Base-by-base conservation (phyloP, 2,113 vertebrate species). In the Sinocyclocheilus anshuiensis region DNA sequence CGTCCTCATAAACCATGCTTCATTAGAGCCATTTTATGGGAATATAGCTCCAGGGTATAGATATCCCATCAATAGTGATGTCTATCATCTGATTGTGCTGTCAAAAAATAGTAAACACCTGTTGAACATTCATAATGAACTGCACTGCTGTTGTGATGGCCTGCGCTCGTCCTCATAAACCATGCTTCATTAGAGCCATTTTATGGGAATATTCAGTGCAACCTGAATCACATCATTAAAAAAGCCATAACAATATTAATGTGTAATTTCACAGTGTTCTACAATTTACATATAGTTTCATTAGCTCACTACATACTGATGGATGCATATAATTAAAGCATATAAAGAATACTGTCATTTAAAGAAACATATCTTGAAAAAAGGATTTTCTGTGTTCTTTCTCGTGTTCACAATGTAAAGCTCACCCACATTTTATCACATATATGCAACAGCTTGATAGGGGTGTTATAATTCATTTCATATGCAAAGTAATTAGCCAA, bases 51-150 rank as follows among this genome's bases (percentile, higher is more conserved):
- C 79, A 71, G 24, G 80, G 10, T 71, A 29, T 67, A 82, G 63
- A 82, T 82, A 67, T 53, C 45, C 80, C 80, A 82, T 82, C 80
- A 71, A 71, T 82, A 53, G 24, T 15, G 80, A 71, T 71, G 63
- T 82, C 63, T 53, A 71, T 82, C 61, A 18, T 48, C 42, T 16
- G 61, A 81, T 67, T 81, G 39, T 81, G 61, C 79, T 29, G 39
- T 45, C 39, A 7, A 55, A 77, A 29, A 81, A 81, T 65, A 45
- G 11, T 48, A 81, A 67, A 67, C 61, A 67, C 79, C 79, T 67
- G 61, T 67, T 26, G 79, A 81, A 65, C 79, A 50, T 81, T 65
- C n/a, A 42, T 42, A 65, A 81, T 67, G 61, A 67, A 81, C 20
- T 48, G 10, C 42, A 45, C 42, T 45, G 42, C 42, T 45, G 42